Evolutionary conservation across 2,113 vertebrate genomes (phyloP).

Genomic region (Sylvilagus bachmani): DNA sequence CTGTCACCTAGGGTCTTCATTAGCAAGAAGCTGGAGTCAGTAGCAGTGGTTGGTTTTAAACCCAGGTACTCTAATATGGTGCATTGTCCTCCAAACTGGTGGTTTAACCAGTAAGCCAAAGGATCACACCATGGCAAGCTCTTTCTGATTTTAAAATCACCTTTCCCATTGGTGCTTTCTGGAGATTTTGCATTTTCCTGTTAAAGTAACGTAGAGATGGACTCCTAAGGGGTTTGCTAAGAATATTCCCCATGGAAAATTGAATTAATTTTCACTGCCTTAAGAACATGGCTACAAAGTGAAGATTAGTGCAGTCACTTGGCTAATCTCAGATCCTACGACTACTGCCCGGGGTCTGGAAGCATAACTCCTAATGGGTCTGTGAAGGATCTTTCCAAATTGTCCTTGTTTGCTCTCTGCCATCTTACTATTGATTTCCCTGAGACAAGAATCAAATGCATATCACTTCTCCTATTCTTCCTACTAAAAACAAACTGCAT

Average conservation of each 20-base stretch:
- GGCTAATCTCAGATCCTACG: neutral
- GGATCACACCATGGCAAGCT: too few relatives aligned
- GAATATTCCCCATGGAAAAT: neutral
- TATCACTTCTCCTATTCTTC: constrained; percentile 68
- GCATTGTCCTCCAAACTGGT: too few relatives aligned
- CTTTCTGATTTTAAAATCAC: neutral
- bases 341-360: neutral
- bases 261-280: constrained; percentile 21
- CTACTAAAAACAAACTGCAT: constrained; percentile 74
- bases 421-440: constrained; percentile 32
- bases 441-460: constrained; percentile 53
- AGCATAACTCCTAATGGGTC: neutral
- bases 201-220: neutral
- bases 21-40: too few relatives aligned
- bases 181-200: neutral
- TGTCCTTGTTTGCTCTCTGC: neutral
- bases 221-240: neutral
- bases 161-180: neutral
- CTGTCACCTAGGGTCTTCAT: too few relatives aligned
- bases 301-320: neutral
- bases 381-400: neutral
- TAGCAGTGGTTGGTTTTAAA: too few relatives aligned
- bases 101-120: too few relatives aligned
- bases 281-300: neutral
- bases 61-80: too few relatives aligned